Percentiles rank a stretch among this genome's conserved stretches.
Conservation (phyloP, 1,140 invertebrate genomes). For the Zaprionus africanus region DNA sequence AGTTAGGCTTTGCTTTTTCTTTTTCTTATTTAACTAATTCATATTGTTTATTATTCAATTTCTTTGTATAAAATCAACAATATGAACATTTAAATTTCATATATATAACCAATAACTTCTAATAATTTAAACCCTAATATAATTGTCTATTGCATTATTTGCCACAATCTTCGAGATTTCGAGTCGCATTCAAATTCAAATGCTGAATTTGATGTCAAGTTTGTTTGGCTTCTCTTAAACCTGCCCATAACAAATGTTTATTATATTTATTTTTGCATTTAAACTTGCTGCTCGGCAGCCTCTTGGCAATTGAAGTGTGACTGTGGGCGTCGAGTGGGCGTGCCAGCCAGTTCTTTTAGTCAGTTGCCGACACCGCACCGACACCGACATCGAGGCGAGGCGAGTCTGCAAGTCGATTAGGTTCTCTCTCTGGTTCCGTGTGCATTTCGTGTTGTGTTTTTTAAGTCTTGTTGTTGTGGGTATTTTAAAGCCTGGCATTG, state of each 20-base stretch:
- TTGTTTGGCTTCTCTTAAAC: conserved; percentile 34
- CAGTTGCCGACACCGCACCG: conserved; percentile 30
- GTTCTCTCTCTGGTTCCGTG: conserved; percentile 62
- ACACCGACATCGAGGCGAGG: background rate
- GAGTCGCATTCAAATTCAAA: background rate
- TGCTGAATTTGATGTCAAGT: conserved; percentile 42
- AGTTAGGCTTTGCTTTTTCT: rapidly evolving
- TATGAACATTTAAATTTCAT: too few species aligned
- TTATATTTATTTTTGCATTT: conserved; percentile 23
- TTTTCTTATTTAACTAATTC: background rate
- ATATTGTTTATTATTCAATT: background rate
- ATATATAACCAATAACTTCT: background rate
- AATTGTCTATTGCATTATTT: conserved; percentile 1
- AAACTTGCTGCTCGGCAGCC: conserved; percentile 29
- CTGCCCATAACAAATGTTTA: conserved; percentile 30
- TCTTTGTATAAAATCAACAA: too few species aligned
- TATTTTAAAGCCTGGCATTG: conserved; percentile 45
- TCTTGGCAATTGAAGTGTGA: conserved; percentile 39
- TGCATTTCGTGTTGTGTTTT: conserved; percentile 43
- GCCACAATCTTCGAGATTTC: background rate
- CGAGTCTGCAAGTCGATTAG: conserved; percentile 18
- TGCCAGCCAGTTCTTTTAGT: conserved; percentile 63
- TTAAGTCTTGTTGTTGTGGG: conserved; percentile 25
- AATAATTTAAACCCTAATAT: background rate
- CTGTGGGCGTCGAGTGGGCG: conserved; percentile 56